phyloP scores from a whole-genome alignment of 2,113 vertebrate species.

The Rhynchomys soricoides region DNA sequence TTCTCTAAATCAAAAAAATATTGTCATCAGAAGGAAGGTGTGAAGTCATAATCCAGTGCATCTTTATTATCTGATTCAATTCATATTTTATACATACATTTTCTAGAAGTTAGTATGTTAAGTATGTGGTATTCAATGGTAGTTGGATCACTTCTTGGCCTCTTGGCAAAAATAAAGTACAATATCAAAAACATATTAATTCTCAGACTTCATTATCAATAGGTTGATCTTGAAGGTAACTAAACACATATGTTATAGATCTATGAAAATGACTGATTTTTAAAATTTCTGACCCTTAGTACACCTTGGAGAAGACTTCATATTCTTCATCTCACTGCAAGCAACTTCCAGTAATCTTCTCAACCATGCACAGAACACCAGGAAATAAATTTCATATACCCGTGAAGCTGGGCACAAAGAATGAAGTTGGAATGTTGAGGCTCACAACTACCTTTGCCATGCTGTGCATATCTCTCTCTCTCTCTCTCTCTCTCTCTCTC shows the following conservation, averaged over 20 bases:
- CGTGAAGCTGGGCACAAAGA: neutral
- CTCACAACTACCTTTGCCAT: neutral
- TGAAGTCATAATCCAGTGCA: neutral
- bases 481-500: no score
- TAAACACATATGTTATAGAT: neutral
- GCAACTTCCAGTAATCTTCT: neutral
- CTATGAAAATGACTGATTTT: neutral
- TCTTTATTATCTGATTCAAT: constrained; percentile 42
- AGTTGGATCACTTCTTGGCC: neutral
- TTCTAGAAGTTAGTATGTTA: neutral
- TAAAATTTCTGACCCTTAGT: neutral
- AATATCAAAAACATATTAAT: neutral
- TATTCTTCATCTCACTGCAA: neutral
- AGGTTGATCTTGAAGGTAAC: neutral
- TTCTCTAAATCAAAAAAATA: neutral
- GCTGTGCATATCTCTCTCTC: neutral
- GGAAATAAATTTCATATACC: neutral
- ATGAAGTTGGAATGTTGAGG: neutral
- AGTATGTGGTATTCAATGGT: neutral
- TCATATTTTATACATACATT: neutral
- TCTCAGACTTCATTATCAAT: neutral
- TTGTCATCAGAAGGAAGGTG: neutral
- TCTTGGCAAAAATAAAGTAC: neutral
- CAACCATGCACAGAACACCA: no score
- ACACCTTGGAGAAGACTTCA: neutral